Evolutionary conservation across 2,113 vertebrate species (phyloP).

Genomic region (Sorex fumeus): DNA sequence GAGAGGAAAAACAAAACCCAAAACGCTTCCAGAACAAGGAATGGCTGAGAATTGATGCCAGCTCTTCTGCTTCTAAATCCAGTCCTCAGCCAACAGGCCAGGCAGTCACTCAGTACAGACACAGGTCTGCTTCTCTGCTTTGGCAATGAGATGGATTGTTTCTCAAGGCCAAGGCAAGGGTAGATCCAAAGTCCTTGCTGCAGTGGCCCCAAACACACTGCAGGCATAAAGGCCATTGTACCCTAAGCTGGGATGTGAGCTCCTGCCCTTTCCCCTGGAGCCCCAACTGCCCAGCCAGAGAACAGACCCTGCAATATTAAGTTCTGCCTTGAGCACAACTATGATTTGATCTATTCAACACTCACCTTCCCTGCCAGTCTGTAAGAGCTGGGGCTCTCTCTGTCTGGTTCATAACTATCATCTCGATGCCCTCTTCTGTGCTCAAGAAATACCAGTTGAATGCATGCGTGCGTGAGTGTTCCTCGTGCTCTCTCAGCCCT

Average conservation of each 20-base stretch:
- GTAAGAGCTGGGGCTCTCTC: not conserved
- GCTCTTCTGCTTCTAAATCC: not conserved
- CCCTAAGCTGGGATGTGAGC: not conserved
- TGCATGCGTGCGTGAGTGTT: not conserved
- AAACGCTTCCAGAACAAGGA: not conserved
- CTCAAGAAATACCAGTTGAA: not conserved
- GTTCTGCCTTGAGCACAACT: not conserved
- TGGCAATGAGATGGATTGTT: not conserved
- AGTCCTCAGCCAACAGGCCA: not conserved
- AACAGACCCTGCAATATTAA: not conserved
- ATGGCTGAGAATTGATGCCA: not conserved
- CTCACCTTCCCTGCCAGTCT: not conserved
- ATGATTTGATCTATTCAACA: not conserved
- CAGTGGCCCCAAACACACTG: not conserved
- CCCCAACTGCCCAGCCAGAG: not conserved
- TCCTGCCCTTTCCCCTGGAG: not conserved
- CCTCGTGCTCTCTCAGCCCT: not conserved
- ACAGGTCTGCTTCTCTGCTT: not conserved
- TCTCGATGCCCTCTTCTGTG: not conserved
- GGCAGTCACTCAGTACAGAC: not conserved
- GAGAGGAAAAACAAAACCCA: too few relatives aligned
- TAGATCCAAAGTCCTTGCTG: conserved; percentile 5
- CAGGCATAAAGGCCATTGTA: not conserved
- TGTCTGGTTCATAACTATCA: not conserved
- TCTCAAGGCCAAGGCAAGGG: not conserved